These are phyloP conservation scores for Chanos chanos DNA, from an alignment of 2,797 vertebrate species.

Conservation along the genomic window DNA sequence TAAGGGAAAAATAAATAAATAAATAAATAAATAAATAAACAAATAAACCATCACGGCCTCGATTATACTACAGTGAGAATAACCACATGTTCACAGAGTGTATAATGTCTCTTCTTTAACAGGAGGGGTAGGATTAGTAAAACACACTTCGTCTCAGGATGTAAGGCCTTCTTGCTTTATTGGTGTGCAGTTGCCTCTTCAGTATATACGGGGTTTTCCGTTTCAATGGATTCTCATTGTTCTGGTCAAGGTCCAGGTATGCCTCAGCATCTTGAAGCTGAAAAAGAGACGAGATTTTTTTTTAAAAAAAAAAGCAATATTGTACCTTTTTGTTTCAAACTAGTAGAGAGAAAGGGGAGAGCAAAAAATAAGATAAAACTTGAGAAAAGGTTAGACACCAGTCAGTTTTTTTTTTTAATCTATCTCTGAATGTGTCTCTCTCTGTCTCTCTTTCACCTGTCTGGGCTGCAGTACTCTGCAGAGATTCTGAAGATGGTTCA, in stretches of 20 bases:
- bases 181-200: constrained; percentile 83
- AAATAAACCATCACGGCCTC: background rate
- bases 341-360: too few relatives aligned
- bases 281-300: too few relatives aligned
- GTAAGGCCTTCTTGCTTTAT: constrained; percentile 91
- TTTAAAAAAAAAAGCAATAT: too few relatives aligned
- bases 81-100: constrained; percentile 39
- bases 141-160: constrained; percentile 86
- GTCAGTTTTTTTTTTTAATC: too few relatives aligned
- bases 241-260: constrained; percentile 72
- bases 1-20: too few relatives aligned
- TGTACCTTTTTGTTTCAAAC: too few relatives aligned
- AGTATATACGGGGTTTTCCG: constrained; percentile 95
- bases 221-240: constrained; percentile 80
- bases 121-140: constrained; percentile 72
- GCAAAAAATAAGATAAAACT: too few relatives aligned
- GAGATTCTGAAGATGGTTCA: constrained; percentile 82
- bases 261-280: constrained; percentile 71
- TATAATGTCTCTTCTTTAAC: constrained; percentile 14
- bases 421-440: background rate
- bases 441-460: constrained; percentile 72
- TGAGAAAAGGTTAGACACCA: too few relatives aligned
- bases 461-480: constrained; percentile 82
- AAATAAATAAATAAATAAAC: too few relatives aligned
- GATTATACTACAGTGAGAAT: constrained; percentile 24